These are phyloP conservation scores for Lanistes nyassanus DNA, from an alignment of 1,140 invertebrate genomes.

Conservation along the genomic window DNA sequence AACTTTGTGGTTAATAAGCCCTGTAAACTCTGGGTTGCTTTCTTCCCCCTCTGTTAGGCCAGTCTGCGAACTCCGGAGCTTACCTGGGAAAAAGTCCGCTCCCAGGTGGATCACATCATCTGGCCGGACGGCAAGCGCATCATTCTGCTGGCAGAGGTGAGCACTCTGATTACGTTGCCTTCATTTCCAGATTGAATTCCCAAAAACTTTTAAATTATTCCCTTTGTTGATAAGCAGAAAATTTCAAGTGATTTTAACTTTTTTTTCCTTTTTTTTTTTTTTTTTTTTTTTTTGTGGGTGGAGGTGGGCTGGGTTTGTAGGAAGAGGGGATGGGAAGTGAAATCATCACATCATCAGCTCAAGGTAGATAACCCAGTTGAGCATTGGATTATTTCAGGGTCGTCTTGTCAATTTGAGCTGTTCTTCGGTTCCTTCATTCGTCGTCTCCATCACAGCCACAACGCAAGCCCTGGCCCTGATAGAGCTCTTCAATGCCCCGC, in stretches of 20 bases:
- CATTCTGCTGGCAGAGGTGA: conserved; percentile 84
- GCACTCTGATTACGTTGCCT: neutral
- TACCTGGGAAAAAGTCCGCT: conserved; percentile 96
- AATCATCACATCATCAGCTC: too few relatives aligned
- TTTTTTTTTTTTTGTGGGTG: too few relatives aligned
- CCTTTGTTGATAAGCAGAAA: neutral
- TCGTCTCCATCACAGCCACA: conserved; percentile 71
- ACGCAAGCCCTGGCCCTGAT: conserved; percentile 92
- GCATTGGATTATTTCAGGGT: conserved; percentile 78
- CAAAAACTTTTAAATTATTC: neutral
- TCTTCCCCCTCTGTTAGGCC: conserved; percentile 81
- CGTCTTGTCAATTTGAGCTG: conserved; percentile 95
- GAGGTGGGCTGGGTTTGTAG: too few relatives aligned
- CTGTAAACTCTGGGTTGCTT: neutral
- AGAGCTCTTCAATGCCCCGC: conserved; percentile 94
- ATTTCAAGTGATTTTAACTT: too few relatives aligned
- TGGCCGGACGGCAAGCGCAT: conserved; percentile 72
- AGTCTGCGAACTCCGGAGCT: conserved; percentile 92
- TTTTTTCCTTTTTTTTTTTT: too few relatives aligned
- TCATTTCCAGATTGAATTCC: neutral
- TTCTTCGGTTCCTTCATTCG: conserved; percentile 96
- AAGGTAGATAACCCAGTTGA: too few relatives aligned
- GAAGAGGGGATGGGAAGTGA: too few relatives aligned
- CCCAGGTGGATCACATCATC: conserved; percentile 97
- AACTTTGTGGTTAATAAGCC: neutral